Conservation (phyloP, 2,888 invertebrate species). For the Platyscelio sp. region DNA sequence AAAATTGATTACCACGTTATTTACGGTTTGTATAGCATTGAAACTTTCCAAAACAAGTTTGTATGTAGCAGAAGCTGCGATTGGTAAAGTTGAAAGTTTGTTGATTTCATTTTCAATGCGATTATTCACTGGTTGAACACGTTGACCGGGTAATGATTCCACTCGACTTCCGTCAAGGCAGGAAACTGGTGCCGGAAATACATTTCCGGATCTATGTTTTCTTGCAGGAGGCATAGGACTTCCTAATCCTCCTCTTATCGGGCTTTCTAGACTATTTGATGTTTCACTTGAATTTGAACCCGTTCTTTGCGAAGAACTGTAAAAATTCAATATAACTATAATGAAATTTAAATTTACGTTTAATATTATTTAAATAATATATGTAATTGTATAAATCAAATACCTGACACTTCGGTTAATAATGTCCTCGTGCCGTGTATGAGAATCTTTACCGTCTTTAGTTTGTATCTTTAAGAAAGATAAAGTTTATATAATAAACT, state of each 20-base stretch:
- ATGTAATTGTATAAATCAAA: too few relatives aligned
- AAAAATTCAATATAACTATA: too few relatives aligned
- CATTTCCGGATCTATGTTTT: constrained; percentile 78
- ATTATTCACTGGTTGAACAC: constrained; percentile 62
- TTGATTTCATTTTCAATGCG: constrained; percentile 61
- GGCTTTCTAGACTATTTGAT: constrained; percentile 55
- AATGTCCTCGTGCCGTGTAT: too few relatives aligned
- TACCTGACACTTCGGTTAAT: too few relatives aligned
- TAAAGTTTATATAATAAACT: too few relatives aligned
- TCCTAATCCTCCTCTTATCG: constrained; percentile 35
- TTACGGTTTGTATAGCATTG: constrained; percentile 78
- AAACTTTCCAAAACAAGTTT: constrained; percentile 82
- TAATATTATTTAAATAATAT: too few relatives aligned
- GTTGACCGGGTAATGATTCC: constrained; percentile 68
- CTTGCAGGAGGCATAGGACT: constrained; percentile 79
- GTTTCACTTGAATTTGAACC: constrained; percentile 53
- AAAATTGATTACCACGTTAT: constrained; percentile 70
- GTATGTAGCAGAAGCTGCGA: constrained; percentile 78
- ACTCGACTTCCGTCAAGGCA: constrained; percentile 67
- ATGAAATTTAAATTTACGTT: too few relatives aligned
- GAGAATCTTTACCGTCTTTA: too few relatives aligned
- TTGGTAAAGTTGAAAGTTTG: constrained; percentile 54
- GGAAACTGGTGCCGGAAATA: constrained; percentile 71
- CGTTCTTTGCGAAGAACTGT: constrained; percentile 45
- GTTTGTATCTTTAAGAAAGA: too few relatives aligned